A percentile compares a stretch with the other conserved stretches of the same genome.
Evolutionary conservation across 2,113 vertebrate species (phyloP).

Genomic region (Ciconia boyciana): DNA sequence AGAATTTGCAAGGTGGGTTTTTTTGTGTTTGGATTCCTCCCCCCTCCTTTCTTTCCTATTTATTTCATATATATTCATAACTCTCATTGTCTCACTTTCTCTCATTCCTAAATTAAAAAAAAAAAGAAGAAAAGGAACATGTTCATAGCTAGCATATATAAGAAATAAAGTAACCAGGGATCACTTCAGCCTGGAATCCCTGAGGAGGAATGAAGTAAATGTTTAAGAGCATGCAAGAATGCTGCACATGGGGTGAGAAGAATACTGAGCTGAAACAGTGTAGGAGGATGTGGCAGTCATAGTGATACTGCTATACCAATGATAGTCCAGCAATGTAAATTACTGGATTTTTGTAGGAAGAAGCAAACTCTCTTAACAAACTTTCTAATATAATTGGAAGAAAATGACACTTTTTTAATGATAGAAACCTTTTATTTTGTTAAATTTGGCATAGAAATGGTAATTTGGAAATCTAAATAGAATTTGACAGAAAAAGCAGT

Average conservation of each 20-base stretch:
- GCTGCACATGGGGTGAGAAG: neutral
- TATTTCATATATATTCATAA: neutral
- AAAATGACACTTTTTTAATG: fast-evolving
- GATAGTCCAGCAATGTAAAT: neutral
- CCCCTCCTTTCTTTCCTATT: neutral
- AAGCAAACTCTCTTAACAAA: neutral
- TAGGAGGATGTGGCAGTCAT: neutral
- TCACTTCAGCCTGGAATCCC: neutral
- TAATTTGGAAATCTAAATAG: neutral
- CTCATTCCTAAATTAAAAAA: neutral
- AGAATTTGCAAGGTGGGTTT: neutral
- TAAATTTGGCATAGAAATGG: neutral
- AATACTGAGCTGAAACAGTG: neutral
- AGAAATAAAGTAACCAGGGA: neutral
- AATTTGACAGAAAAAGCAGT: neutral
- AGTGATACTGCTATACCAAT: neutral
- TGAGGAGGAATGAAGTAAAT: neutral
- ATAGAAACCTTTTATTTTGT: fast-evolving
- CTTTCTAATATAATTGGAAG: neutral
- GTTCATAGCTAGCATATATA: neutral
- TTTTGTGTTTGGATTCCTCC: neutral
- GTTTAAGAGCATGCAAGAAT: neutral
- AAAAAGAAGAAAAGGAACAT: neutral
- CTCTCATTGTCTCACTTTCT: neutral
- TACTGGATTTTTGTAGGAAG: neutral